Conservation (phyloP, 2,797 vertebrate genomes). For the Myotis findleyi region DNA sequence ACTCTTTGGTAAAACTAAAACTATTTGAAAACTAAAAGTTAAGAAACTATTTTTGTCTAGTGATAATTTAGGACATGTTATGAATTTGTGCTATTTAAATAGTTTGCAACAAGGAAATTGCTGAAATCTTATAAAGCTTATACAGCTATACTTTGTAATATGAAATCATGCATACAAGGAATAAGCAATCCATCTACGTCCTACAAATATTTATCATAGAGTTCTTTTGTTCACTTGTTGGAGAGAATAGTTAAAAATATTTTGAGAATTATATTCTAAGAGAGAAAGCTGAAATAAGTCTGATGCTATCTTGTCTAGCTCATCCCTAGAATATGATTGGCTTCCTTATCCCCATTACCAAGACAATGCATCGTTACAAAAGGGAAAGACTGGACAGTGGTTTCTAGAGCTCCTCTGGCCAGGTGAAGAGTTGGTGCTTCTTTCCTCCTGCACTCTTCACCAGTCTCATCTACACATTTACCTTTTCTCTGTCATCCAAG, state of each 20-base stretch:
- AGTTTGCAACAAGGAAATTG: slow-evolving; percentile 36
- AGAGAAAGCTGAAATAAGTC: neutral
- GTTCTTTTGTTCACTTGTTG: slow-evolving; percentile 46
- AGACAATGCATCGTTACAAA: neutral
- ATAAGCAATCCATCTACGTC: neutral
- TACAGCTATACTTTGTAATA: slow-evolving; percentile 6
- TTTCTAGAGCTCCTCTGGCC: neutral
- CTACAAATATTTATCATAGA: slow-evolving; percentile 7
- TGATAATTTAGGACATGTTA: slow-evolving; percentile 1
- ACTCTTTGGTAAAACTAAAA: slow-evolving; percentile 41
- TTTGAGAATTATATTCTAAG: slow-evolving; percentile 43
- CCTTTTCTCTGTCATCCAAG: neutral
- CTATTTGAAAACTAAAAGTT: slow-evolving; percentile 30
- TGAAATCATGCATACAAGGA: neutral
- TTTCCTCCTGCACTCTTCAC: neutral
- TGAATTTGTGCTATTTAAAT: slow-evolving; percentile 20
- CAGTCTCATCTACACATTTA: neutral
- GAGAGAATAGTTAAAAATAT: slow-evolving; percentile 9
- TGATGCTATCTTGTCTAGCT: neutral
- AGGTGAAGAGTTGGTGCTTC: neutral
- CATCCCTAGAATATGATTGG: neutral
- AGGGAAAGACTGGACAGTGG: neutral
- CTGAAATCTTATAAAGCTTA: neutral
- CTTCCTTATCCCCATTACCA: neutral
- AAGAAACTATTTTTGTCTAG: neutral